A percentile compares a stretch with the other conserved stretches of the same genome.
Evolutionary conservation across 2,888 invertebrate genomes (phyloP).

Genomic region (Trachelus stipa): DNA sequence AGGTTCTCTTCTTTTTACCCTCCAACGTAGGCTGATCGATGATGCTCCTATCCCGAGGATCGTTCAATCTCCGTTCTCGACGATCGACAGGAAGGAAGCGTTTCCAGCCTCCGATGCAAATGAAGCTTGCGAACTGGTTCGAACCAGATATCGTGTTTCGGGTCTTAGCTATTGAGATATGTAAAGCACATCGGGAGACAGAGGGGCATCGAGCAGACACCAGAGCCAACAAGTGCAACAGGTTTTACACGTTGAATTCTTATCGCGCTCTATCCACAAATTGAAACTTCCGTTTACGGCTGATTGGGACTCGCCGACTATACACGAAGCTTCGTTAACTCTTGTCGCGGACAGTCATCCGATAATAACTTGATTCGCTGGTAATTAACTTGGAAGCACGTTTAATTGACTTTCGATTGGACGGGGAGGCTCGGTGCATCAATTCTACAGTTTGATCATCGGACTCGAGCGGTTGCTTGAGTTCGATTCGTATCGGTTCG

Average conservation of each 20-base stretch:
- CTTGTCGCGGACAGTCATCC: conserved; percentile 28
- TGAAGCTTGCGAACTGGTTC: conserved; percentile 25
- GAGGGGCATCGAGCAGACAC: not conserved
- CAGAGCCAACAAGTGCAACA: conserved; percentile 36
- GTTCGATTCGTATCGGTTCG: not conserved
- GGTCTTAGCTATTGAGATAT: not conserved
- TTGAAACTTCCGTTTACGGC: not conserved
- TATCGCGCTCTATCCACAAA: conserved; percentile 1
- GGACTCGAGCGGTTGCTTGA: not conserved
- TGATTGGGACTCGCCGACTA: not conserved
- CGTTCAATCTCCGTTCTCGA: not conserved
- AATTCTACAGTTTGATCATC: conserved; percentile 7
- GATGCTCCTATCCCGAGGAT: not conserved
- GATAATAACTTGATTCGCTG: conserved; percentile 45
- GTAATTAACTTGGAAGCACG: conserved; percentile 52
- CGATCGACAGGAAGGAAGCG: not conserved
- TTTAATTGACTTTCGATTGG: conserved; percentile 54
- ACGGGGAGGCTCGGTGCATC: conserved; percentile 24
- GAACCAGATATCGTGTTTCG: conserved; percentile 27
- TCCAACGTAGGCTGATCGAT: not conserved
- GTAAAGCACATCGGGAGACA: not conserved
- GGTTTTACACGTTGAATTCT: conserved; percentile 34
- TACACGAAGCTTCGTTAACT: not conserved
- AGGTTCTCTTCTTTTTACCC: not conserved
- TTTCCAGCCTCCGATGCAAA: conserved; percentile 26